Percentiles rank a stretch among this genome's conserved stretches.
Conservation (phyloP, 1,140 invertebrate genomes). For the Trichomalopsis sarcophagae region DNA sequence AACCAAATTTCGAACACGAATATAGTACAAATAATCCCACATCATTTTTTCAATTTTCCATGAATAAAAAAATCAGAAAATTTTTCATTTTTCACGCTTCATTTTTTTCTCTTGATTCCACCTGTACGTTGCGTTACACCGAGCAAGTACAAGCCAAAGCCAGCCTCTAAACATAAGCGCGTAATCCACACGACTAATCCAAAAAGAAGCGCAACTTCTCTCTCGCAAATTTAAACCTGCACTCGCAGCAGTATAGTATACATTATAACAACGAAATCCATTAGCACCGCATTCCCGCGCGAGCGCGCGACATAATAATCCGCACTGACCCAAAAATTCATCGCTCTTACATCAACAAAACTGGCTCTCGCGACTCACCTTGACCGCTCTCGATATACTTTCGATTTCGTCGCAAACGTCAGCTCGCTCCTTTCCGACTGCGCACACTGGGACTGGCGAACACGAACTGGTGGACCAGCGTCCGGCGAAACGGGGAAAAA, state of each 20-base stretch:
- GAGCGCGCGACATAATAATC: not conserved
- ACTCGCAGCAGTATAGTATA: not conserved
- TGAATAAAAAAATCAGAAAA: too few species aligned
- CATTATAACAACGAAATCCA: not conserved
- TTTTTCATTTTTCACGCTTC: too few species aligned
- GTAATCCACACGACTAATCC: not conserved
- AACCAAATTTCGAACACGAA: too few species aligned
- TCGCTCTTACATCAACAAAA: conserved; percentile 1
- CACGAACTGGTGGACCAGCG: conserved; percentile 41
- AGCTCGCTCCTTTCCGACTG: not conserved
- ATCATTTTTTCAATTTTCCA: too few species aligned
- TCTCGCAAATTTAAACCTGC: not conserved
- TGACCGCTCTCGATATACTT: conserved; percentile 29
- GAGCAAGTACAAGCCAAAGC: too few species aligned
- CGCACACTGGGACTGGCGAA: not conserved
- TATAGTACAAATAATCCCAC: too few species aligned
- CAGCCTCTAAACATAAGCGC: too few species aligned
- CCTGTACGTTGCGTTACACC: too few species aligned
- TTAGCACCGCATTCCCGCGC: not conserved
- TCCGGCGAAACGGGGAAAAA: conserved; percentile 31
- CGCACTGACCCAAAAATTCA: conserved; percentile 17
- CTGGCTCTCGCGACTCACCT: conserved; percentile 26
- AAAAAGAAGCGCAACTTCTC: not conserved
- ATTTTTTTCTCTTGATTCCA: too few species aligned
- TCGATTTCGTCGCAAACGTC: not conserved